Conservation (phyloP, 2,888 invertebrate genomes). For the Hesperia comma region DNA sequence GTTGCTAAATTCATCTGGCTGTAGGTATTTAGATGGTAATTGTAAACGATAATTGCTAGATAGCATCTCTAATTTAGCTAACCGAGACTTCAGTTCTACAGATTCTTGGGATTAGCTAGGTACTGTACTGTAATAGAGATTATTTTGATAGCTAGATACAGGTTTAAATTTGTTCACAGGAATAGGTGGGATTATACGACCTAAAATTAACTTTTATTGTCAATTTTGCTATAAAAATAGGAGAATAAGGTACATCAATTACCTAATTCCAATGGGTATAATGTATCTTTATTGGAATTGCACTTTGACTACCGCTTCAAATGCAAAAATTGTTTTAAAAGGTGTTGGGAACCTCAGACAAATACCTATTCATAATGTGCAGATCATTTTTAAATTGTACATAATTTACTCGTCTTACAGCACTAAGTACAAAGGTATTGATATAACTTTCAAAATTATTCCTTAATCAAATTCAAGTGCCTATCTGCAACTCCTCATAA, state of each 20-base stretch:
- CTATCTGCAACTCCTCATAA: no score
- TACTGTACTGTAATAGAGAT: conserved; percentile 13
- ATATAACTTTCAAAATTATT: no score
- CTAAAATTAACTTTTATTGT: conserved; percentile 3
- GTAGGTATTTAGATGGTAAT: conserved; percentile 13
- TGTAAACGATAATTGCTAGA: conserved; percentile 19
- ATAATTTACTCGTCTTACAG: not conserved
- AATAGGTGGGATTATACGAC: not conserved
- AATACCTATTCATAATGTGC: not conserved
- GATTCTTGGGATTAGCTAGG: not conserved
- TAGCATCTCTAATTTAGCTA: conserved; percentile 23
- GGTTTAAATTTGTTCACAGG: not conserved
- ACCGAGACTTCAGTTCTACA: conserved; percentile 15
- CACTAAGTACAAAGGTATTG: no score
- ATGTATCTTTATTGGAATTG: not conserved
- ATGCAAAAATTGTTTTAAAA: not conserved
- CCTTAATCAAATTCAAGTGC: no score
- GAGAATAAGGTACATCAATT: not conserved
- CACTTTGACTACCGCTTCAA: not conserved
- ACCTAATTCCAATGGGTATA: no score
- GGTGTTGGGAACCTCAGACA: not conserved
- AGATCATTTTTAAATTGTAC: not conserved
- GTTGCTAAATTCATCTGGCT: conserved; percentile 26
- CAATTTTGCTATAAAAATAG: not conserved
- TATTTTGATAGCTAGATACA: conserved; percentile 16